phyloP scores from a whole-genome alignment of 2,797 vertebrate species.

The Buceros bicornis region DNA sequence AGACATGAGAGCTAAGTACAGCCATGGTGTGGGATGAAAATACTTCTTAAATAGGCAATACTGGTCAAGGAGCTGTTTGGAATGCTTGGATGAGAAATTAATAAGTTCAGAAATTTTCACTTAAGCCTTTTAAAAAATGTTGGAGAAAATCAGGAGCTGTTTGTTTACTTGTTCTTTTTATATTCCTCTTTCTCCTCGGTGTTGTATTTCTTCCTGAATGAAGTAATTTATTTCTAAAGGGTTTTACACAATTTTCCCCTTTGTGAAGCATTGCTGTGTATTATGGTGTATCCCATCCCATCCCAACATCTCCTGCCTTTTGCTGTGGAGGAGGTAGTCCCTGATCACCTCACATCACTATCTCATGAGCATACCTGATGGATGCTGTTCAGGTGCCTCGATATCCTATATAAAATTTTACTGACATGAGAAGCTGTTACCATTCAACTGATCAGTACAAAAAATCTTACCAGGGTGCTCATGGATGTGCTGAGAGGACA shows the following conservation, averaged over 20 bases:
- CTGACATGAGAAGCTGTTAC: neutral
- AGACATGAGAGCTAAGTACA: neutral
- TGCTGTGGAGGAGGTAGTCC: neutral
- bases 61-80: neutral
- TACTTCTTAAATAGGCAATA: neutral
- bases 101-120: neutral
- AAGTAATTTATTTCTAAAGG: neutral
- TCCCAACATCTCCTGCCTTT: fast-evolving
- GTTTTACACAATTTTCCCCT: neutral
- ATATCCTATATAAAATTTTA: neutral
- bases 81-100: neutral
- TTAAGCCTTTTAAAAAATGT: neutral
- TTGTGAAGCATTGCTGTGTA: neutral
- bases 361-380: neutral
- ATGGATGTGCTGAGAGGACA: neutral
- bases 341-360: neutral
- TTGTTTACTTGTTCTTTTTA: neutral
- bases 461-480: neutral
- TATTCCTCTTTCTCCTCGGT: neutral
- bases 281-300: neutral
- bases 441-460: neutral
- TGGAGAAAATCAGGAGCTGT: neutral
- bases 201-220: neutral
- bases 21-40: neutral
- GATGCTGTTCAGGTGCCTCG: neutral